Percentiles rank a stretch among this genome's conserved stretches.
Evolutionary conservation across 2,797 vertebrate species (phyloP).

Genomic region (Peromyscus eremicus): DNA sequence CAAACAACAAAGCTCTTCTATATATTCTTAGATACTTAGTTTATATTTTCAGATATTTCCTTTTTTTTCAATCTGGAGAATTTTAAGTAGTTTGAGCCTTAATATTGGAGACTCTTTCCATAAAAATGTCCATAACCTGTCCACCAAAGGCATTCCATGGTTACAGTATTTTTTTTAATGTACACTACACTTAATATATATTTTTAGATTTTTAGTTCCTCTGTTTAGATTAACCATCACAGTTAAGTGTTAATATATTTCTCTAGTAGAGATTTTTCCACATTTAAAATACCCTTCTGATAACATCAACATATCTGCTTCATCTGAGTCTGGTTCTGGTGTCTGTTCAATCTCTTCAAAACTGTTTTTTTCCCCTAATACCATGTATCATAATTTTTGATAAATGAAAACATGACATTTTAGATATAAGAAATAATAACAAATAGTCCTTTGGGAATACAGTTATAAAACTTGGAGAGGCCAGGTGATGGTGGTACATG

Average conservation of each 20-base stretch:
- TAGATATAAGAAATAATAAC: background rate
- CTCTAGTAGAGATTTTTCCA: background rate
- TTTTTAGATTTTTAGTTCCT: background rate
- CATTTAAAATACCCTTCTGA: background rate
- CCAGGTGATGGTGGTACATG: no score
- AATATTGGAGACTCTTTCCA: background rate
- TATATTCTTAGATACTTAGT: background rate
- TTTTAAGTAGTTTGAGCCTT: background rate
- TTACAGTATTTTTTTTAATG: background rate
- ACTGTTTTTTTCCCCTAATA: background rate
- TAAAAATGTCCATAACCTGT: background rate
- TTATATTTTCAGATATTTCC: background rate
- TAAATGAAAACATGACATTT: background rate
- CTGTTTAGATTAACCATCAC: slow-evolving; percentile 10
- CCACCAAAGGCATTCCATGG: background rate
- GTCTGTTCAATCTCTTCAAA: slow-evolving; percentile 12
- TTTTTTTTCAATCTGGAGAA: background rate
- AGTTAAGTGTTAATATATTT: slow-evolving; percentile 22
- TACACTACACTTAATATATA: background rate
- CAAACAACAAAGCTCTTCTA: background rate
- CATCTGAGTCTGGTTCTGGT: background rate
- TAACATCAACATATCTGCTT: background rate
- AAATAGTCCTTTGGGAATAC: background rate
- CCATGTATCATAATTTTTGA: background rate
- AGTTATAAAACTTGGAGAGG: background rate